Evolutionary conservation across 1,140 invertebrate species (phyloP).

Genomic region (Panulirus ornatus): DNA sequence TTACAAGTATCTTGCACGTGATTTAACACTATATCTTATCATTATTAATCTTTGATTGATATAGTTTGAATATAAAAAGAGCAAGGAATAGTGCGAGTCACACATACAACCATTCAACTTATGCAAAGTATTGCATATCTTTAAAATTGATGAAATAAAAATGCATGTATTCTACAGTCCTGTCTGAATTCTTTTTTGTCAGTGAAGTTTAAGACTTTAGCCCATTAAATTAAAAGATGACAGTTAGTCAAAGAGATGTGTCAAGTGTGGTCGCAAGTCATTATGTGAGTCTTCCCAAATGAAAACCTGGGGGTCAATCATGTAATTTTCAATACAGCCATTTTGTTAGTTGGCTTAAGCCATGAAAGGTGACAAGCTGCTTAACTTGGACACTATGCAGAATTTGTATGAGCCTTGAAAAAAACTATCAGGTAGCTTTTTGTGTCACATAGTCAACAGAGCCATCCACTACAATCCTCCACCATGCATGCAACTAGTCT

Average conservation of each 20-base stretch:
- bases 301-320: not conserved
- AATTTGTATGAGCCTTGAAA: not conserved
- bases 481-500: conserved; percentile 58
- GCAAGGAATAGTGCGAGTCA: not conserved
- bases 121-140: not conserved
- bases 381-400: not conserved
- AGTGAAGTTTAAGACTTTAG: conserved; percentile 15
- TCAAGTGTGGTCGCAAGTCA: conserved; percentile 38
- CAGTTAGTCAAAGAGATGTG: conserved; percentile 60
- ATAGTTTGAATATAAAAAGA: not conserved
- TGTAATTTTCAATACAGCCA: conserved; percentile 28
- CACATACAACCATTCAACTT: not conserved
- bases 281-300: not conserved
- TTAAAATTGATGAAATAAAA: not conserved
- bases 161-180: not conserved
- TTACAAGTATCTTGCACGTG: conserved; percentile 51
- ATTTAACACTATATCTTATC: conserved; percentile 51
- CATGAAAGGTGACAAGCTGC: not conserved
- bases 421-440: not conserved
- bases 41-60: conserved; percentile 11
- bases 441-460: conserved; percentile 52
- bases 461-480: conserved; percentile 65
- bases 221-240: conserved; percentile 28
- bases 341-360: conserved; percentile 31
- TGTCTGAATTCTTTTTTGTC: not conserved